Percentiles rank a stretch among this genome's conserved stretches.
phyloP scores from a whole-genome alignment of 2,888 invertebrate genomes.

The Listrodromus nycthemerus region DNA sequence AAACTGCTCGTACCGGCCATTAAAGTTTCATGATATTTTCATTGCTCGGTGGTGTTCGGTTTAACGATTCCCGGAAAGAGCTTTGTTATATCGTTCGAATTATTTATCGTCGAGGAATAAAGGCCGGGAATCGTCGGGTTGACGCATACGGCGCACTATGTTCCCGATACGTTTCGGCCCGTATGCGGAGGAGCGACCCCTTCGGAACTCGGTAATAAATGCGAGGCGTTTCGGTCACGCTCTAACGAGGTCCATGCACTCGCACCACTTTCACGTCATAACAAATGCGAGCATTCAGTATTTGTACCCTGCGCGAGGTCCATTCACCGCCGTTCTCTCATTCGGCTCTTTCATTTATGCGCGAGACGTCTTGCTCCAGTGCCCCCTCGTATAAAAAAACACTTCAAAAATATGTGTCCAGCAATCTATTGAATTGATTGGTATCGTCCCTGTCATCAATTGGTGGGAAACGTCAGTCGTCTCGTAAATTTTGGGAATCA shows the following conservation, averaged over 20 bases:
- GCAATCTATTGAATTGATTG: neutral
- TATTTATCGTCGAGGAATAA: constrained; percentile 36
- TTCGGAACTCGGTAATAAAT: constrained; percentile 70
- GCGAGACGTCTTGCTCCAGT: constrained; percentile 7
- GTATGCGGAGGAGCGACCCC: constrained; percentile 8
- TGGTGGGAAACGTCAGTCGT: no score
- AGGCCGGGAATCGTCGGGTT: neutral
- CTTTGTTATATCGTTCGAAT: constrained; percentile 27
- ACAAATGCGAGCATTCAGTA: constrained; percentile 73
- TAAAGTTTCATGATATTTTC: constrained; percentile 38
- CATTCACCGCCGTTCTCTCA: constrained; percentile 41
- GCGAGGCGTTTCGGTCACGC: constrained; percentile 70
- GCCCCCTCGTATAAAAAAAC: neutral
- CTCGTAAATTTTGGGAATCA: neutral
- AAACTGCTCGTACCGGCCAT: constrained; percentile 7
- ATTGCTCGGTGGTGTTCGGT: constrained; percentile 30
- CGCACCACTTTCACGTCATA: constrained; percentile 67
- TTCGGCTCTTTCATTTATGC: constrained; percentile 6
- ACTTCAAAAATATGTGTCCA: neutral
- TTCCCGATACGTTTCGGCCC: constrained; percentile 27
- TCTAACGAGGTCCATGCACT: constrained; percentile 74
- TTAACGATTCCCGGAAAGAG: constrained; percentile 39
- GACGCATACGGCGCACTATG: neutral
- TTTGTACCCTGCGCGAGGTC: constrained; percentile 53
- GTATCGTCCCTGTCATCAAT: neutral